Evolutionary conservation across 2,113 vertebrate species (phyloP).

Genomic region (Anolis carolinensis): DNA sequence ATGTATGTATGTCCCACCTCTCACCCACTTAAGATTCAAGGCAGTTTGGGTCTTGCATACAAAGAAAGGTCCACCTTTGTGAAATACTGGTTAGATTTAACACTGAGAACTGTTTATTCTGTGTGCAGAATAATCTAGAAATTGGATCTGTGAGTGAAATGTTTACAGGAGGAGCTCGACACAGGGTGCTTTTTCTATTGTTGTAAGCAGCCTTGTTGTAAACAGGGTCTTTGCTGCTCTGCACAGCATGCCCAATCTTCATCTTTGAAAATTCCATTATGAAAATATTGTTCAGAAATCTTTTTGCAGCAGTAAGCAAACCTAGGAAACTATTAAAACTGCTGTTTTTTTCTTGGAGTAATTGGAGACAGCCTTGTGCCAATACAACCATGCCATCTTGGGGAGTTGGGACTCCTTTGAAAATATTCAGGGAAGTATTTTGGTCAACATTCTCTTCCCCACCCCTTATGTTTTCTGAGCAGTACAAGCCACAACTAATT

Average conservation of each 20-base stretch:
- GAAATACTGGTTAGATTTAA: neutral
- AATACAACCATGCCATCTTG: neutral
- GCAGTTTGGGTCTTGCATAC: neutral
- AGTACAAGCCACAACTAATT: neutral
- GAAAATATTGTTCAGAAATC: conserved; percentile 30
- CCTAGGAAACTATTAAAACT: conserved; percentile 27
- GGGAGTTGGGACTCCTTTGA: neutral
- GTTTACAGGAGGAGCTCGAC: neutral
- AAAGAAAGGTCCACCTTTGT: neutral
- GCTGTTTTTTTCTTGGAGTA: conserved; percentile 24
- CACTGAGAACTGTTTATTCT: neutral
- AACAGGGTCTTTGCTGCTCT: conserved; percentile 43
- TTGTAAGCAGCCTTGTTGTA: conserved; percentile 30
- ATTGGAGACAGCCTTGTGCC: neutral
- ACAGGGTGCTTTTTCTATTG: conserved; percentile 60
- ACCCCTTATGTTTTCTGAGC: neutral
- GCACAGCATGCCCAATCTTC: conserved; percentile 52
- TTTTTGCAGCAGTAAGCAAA: conserved; percentile 40
- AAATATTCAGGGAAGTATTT: conserved; percentile 24
- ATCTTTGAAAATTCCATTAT: conserved; percentile 9
- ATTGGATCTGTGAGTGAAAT: neutral
- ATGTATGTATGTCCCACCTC: too few species aligned
- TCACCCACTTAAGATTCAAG: too few species aligned
- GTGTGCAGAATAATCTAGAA: neutral
- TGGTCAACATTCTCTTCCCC: conserved; percentile 9